Percentiles rank a stretch among this genome's conserved stretches.
These are phyloP conservation scores for Heterodera schachtii DNA, from an alignment of 1,140 invertebrate genomes.

Conservation along the genomic window DNA sequence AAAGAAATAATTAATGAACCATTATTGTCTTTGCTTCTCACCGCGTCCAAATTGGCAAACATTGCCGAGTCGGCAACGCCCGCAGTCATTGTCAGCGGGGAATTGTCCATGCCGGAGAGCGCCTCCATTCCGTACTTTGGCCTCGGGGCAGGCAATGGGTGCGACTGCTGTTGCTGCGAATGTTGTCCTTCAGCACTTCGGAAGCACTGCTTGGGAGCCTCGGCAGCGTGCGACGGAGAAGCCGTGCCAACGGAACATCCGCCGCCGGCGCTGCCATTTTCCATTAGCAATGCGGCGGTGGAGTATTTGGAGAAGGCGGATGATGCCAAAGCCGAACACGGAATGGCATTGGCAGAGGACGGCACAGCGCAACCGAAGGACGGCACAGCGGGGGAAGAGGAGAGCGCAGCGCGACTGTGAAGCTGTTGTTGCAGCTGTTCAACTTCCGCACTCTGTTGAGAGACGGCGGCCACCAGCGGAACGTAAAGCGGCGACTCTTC, in stretches of 20 bases:
- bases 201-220: slow-evolving; percentile 14
- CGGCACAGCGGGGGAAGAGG: not conserved
- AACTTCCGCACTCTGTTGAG: not conserved
- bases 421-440: slow-evolving; percentile 8
- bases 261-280: not conserved
- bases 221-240: slow-evolving; percentile 19
- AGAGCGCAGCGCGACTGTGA: not conserved
- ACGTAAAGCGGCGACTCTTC: not conserved
- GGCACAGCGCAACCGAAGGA: not conserved
- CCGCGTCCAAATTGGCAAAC: slow-evolving; percentile 15
- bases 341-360: not conserved
- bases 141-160: not conserved
- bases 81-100: not conserved
- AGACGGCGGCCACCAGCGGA: not conserved
- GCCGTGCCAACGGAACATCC: slow-evolving; percentile 13
- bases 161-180: not conserved
- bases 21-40: not conserved
- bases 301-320: slow-evolving; percentile 16
- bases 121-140: slow-evolving; percentile 12
- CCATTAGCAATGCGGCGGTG: not conserved
- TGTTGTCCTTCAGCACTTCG: not conserved
- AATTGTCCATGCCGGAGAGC: not conserved
- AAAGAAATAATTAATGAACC: slow-evolving; percentile 9
- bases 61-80: not conserved
- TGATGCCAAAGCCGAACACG: not conserved